Evolutionary conservation across 2,113 vertebrate genomes (phyloP).

Genomic region (rabbit (Oryctolagus cuniculus)): mOryCun1.1 NC_091432.1:127714001-127714500

Average conservation of each 20-base stretch:
- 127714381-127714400: not conserved
- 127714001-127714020: not conserved
- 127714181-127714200: not conserved
- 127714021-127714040: not conserved
- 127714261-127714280: not conserved
- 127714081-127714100: not conserved
- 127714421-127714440: not conserved
- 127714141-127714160: not conserved
- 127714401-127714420: not conserved
- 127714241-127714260: not conserved
- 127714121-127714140: not conserved
- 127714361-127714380: not conserved
- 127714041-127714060: not conserved
- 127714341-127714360: not conserved
- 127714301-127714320: not conserved
- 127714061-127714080: not conserved
- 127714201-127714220: not conserved
- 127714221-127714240: not conserved
- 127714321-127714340: not conserved
- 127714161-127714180: not conserved
- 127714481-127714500: not conserved
- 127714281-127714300: not conserved
- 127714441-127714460: constrained; percentile 1
- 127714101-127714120: not conserved
- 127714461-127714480: constrained; percentile 10